A percentile compares a stretch with the other conserved stretches of the same genome.
These are phyloP conservation scores for Fulmarus glacialis DNA, from an alignment of 2,113 vertebrate genomes.

Conservation along the genomic window DNA sequence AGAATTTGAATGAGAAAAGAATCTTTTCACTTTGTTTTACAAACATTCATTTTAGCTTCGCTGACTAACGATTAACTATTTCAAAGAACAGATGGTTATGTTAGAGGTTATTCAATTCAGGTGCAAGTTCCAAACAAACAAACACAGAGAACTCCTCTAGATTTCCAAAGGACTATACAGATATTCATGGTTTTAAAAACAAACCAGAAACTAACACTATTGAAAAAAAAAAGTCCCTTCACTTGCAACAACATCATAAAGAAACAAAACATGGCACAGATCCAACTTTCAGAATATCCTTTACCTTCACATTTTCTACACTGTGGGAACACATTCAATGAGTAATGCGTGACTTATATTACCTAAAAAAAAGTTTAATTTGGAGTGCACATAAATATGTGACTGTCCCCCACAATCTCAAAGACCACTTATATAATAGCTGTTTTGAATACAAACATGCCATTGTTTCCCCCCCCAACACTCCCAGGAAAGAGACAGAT, in stretches of 20 bases:
- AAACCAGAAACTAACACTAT: neutral
- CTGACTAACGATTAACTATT: neutral
- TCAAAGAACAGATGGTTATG: neutral
- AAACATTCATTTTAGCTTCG: neutral
- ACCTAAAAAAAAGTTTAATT: neutral
- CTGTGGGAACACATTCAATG: neutral
- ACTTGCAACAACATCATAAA: neutral
- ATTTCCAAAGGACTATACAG: neutral
- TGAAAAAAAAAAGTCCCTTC: neutral
- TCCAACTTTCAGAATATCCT: neutral
- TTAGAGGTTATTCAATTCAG: neutral
- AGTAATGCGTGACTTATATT: neutral
- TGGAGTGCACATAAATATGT: neutral
- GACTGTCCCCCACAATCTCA: neutral
- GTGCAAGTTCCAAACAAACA: neutral
- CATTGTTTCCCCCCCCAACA: neutral
- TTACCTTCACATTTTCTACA: neutral
- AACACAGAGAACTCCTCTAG: neutral
- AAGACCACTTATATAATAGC: neutral
- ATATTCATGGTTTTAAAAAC: neutral
- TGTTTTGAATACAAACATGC: neutral
- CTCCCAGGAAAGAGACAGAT: neutral
- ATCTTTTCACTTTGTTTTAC: neutral
- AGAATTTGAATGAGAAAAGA: neutral
- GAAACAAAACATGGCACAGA: neutral